These are phyloP conservation scores for Anguilla marmorata DNA, from an alignment of 2,797 vertebrate genomes.

Conservation along the genomic window DNA sequence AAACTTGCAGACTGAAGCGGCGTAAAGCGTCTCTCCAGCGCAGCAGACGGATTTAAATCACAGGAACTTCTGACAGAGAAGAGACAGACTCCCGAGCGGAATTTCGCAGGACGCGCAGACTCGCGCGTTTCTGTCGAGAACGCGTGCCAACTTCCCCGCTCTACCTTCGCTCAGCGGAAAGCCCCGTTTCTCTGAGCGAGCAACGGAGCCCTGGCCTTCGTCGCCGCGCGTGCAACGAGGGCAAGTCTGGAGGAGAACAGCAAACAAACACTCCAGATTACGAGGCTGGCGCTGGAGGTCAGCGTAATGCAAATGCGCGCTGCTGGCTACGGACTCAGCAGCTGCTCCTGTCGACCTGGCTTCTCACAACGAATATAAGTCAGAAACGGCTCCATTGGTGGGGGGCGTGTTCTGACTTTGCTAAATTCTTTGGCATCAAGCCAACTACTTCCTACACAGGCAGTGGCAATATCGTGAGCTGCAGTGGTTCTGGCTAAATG, in stretches of 20 bases:
- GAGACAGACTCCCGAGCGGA: background rate
- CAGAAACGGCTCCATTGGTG: background rate
- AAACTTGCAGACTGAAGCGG: background rate
- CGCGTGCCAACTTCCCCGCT: background rate
- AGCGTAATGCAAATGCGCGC: background rate
- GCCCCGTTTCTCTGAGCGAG: background rate
- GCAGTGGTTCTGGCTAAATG: background rate
- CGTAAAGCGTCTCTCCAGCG: background rate
- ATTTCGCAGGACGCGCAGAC: background rate
- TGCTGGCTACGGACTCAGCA: background rate
- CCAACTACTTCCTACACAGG: conserved; percentile 18
- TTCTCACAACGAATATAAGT: conserved; percentile 10
- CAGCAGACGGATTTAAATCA: background rate
- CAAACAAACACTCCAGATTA: conserved; percentile 8
- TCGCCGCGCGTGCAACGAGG: background rate
- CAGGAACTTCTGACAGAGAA: background rate
- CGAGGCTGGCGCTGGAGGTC: background rate
- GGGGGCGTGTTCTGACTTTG: background rate
- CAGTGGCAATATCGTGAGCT: background rate
- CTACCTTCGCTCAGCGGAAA: conserved; percentile 2
- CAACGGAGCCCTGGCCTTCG: background rate
- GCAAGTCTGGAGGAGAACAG: background rate
- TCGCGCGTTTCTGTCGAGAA: background rate
- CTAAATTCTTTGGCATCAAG: conserved; percentile 19
- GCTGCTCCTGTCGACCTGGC: background rate